These are phyloP conservation scores for Smutsia temminckii DNA, from an alignment of 2,797 vertebrate species.

Conservation along the genomic window DNA sequence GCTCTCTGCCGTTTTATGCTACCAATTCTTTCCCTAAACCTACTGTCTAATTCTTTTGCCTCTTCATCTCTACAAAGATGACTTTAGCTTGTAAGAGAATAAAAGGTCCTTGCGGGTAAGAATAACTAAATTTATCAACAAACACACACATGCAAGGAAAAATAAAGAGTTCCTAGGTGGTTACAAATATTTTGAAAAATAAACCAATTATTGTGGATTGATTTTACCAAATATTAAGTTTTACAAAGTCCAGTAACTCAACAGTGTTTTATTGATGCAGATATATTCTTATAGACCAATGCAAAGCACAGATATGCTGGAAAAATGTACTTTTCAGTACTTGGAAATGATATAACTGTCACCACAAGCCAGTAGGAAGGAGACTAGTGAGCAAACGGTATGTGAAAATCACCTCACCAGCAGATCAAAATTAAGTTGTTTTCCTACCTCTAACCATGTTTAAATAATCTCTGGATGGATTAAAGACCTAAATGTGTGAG, in stretches of 20 bases:
- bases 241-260: background rate
- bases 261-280: background rate
- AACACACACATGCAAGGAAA: background rate
- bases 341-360: background rate
- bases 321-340: background rate
- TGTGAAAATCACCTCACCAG: background rate
- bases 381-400: background rate
- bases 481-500: background rate
- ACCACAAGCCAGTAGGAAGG: background rate
- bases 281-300: background rate
- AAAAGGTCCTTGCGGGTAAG: background rate
- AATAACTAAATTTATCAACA: background rate
- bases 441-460: background rate
- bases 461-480: background rate
- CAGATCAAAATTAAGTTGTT: background rate
- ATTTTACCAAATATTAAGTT: background rate
- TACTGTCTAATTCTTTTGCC: background rate
- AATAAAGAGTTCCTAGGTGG: background rate
- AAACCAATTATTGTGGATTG: background rate
- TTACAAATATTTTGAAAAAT: background rate
- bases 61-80: background rate
- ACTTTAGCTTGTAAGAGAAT: background rate
- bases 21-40: background rate
- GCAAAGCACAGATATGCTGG: background rate
- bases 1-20: background rate